These are phyloP conservation scores for Trachemys scripta DNA, from an alignment of 2,113 vertebrate genomes.

Conservation along the genomic window DNA sequence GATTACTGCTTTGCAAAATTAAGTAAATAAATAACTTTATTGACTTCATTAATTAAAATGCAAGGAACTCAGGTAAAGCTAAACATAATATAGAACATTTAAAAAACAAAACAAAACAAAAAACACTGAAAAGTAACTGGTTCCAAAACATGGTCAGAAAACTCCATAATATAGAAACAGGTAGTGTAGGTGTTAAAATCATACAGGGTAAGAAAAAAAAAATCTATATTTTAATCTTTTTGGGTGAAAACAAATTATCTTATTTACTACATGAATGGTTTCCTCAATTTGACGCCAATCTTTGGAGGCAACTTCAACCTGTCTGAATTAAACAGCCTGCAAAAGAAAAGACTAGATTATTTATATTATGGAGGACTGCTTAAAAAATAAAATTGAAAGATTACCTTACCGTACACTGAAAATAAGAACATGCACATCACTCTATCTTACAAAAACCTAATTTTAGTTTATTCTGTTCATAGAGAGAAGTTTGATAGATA, in stretches of 20 bases:
- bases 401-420: conserved; percentile 69
- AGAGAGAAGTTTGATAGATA: conserved; percentile 50
- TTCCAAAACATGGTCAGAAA: conserved; percentile 57
- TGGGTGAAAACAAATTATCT: conserved; percentile 86
- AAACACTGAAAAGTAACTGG: background rate
- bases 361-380: conserved; percentile 75
- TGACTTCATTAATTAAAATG: conserved; percentile 8
- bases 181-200: conserved; percentile 77
- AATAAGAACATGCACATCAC: conserved; percentile 74
- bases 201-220: conserved; percentile 62
- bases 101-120: background rate
- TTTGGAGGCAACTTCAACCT: conserved; percentile 85
- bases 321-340: conserved; percentile 83
- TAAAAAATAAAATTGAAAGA: conserved; percentile 74
- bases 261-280: conserved; percentile 91
- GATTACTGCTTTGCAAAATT: background rate
- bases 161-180: conserved; percentile 52
- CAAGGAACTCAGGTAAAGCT: background rate
- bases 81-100: conserved; percentile 4
- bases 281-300: conserved; percentile 91
- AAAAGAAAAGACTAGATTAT: conserved; percentile 84
- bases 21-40: background rate
- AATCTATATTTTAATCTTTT: conserved; percentile 87
- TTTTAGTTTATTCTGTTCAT: conserved; percentile 76
- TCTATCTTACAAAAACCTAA: conserved; percentile 77